Evolutionary conservation across 1,140 invertebrate genomes (phyloP), one percentile per base, ranked within the genome.

Genomic region (Microplitis mediator): DNA sequence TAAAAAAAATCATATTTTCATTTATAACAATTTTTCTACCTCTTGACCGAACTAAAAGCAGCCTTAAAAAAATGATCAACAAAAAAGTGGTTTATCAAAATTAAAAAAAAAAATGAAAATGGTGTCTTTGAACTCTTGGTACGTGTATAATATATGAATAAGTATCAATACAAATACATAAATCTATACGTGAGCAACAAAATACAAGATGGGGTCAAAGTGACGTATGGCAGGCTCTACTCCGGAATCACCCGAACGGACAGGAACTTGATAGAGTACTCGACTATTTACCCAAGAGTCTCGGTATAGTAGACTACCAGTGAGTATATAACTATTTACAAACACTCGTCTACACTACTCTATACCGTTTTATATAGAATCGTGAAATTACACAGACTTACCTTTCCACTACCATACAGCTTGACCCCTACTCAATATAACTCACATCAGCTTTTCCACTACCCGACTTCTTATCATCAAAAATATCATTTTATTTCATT

Each of bases 401-500:
- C 9, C 66, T 35, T 36, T 16, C 14, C 54, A 36, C 31, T 70
- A 54, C 71, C 77, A 3, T 45, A 79, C 77, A 74, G 78, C 76
- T 75, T 84, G 80, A 82, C 76, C 85, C 85, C 74, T 81, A 74
- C 85, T 82, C 85, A 86, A 85, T 79, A 73, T 75, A 82, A 79
- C 80, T 84, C 84, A 45, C 39, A 45, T 45, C 39, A 45, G 39
- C 39, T 45, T 45, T 45, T 65, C 83, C 76, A 77, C 76, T 56
- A 68, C 74, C 73, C 77, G 74, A 73, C 80, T 82, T 79, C 84
- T 85, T 87, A 86, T 86, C 85, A 78, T 75, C 74, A 64, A 84
- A 74, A 86, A 87, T 87, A 86, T 86, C 85, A 87, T 86, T 87
- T 86, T 86, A 86, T 87, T 86, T 87, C 85, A 86, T 86, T 86